Conservation (phyloP, 2,888 invertebrate species). For the Parnassius mnemosyne region DNA sequence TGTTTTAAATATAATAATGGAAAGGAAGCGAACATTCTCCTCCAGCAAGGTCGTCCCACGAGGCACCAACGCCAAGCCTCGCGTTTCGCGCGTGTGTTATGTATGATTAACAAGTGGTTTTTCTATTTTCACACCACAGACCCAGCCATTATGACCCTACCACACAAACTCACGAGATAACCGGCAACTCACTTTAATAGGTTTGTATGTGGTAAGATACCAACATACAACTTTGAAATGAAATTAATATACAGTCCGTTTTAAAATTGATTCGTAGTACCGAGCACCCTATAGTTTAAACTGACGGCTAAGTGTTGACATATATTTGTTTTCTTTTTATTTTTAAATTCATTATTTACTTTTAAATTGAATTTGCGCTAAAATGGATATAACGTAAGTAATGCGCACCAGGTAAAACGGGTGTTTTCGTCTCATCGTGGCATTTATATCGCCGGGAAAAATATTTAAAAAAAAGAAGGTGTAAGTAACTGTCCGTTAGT, state of each 20-base stretch:
- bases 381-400: slow-evolving; percentile 51
- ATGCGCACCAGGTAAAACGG: slow-evolving; percentile 62
- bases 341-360: slow-evolving; percentile 18
- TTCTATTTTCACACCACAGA: slow-evolving; percentile 70
- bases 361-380: slow-evolving; percentile 36
- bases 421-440: slow-evolving; percentile 28
- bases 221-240: slow-evolving; percentile 64
- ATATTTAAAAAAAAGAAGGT: slow-evolving; percentile 18
- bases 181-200: slow-evolving; percentile 57
- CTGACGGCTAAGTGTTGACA: slow-evolving; percentile 20
- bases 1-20: neutral
- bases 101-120: slow-evolving; percentile 65
- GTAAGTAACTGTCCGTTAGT: slow-evolving; percentile 26
- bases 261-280: slow-evolving; percentile 13
- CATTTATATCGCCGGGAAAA: slow-evolving; percentile 24
- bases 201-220: slow-evolving; percentile 80
- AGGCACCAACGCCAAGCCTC: neutral
- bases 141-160: slow-evolving; percentile 65
- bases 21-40: neutral
- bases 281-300: slow-evolving; percentile 10
- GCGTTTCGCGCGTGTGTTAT: slow-evolving; percentile 31
- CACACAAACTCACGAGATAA: slow-evolving; percentile 45
- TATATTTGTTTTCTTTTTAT: slow-evolving; percentile 13
- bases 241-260: slow-evolving; percentile 6
- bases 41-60: neutral